Base-by-base conservation (phyloP, 2,797 vertebrate genomes). In the Pteropus rufus region DNA sequence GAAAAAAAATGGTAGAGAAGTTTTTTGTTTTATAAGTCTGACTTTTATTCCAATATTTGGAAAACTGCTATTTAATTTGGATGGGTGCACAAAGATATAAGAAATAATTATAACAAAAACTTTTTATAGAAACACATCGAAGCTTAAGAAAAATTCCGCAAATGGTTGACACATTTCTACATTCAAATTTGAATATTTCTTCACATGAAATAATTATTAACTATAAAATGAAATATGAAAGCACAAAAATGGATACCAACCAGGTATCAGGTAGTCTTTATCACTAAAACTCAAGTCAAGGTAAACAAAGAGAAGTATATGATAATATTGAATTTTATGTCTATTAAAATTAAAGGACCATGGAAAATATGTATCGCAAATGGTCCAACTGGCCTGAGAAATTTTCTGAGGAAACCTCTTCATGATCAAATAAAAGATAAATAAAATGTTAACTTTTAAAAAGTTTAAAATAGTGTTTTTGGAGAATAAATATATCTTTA, bases 191-290 rank as follows among this genome's bases (percentile, higher is more conserved):
- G 62, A 88, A 64, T 69, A 39, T 60, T 89, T 91, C 49, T 87
- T 70, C 46, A 41, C 7, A 21, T 79, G 29, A 56, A 85, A 56
- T 72, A 80, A 34, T 85, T 90, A 46, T 89, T 95, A 75, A 87
- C 88, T n/a, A 79, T 76, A 89, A 83, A 89, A 65, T 83, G 4
- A 87, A 90, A 67, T 46, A 21, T 49, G 83, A 95, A 95, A 49
- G 36, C 10, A 70, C 44, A 92, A 92, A 86, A 82, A 54, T 90
- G 3, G 7, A 21, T 80, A 60, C 80, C 36, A 54, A 64, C 54
- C 29, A 95, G 10, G 18, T 85, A 41, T 64, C 39, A 81, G 54
- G 15, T 29, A 67, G 24, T 67, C 5, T 88, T 93, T 46, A 69
- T 56, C 79, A 79, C 69, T 18, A 90, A 82, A 97, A 93, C 65